These are phyloP conservation scores for Alca torda DNA, from an alignment of 2,797 vertebrate species.

Conservation along the genomic window DNA sequence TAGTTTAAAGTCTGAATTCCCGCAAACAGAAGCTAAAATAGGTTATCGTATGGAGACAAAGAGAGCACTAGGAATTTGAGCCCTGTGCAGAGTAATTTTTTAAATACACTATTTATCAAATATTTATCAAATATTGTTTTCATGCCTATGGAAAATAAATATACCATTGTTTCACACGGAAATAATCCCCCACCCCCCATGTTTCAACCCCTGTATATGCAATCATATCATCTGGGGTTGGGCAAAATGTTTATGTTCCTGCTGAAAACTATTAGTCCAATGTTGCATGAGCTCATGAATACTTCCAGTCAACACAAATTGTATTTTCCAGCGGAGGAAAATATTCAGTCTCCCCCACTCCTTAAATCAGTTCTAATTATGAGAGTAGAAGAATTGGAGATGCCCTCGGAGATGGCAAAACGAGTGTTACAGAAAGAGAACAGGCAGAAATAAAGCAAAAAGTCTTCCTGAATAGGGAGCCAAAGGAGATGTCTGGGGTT, in stretches of 20 bases:
- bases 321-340: background rate
- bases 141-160: background rate
- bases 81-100: background rate
- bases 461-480: background rate
- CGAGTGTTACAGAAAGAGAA: background rate
- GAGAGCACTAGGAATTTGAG: background rate
- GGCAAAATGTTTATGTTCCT: background rate
- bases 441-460: background rate
- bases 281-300: background rate
- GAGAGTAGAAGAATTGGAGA: background rate
- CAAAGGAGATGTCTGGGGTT: background rate
- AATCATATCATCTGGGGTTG: background rate
- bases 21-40: background rate
- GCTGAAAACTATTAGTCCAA: background rate
- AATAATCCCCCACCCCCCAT: background rate
- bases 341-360: background rate
- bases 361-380: background rate
- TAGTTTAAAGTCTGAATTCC: background rate
- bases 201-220: background rate
- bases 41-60: background rate
- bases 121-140: background rate
- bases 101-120: background rate
- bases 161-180: background rate
- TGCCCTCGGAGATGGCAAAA: background rate
- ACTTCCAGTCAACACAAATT: background rate